These are phyloP conservation scores for Entelurus aequoreus DNA, from an alignment of 2,113 vertebrate genomes.

Conservation along the genomic window DNA sequence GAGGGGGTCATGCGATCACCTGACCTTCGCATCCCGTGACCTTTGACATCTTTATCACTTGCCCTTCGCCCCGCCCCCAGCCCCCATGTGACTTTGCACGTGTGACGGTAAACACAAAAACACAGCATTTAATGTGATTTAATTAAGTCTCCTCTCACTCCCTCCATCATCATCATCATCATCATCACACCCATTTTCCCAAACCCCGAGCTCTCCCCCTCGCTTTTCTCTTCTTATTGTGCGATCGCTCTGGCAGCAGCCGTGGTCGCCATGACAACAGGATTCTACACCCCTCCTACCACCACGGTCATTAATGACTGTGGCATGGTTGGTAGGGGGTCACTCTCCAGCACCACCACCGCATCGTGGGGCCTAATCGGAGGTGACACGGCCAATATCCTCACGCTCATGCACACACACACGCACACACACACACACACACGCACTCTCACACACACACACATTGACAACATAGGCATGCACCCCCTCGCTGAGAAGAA, in stretches of 20 bases:
- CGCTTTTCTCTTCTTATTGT: conserved; percentile 58
- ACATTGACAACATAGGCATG: conserved; percentile 11
- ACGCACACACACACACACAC: no score
- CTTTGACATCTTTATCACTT: no score
- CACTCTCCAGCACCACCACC: conserved; percentile 49
- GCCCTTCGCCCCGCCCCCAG: no score
- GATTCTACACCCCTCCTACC: conserved; percentile 52
- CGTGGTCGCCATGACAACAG: conserved; percentile 66
- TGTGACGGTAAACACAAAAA: no score
- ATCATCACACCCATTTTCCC: conserved; percentile 32
- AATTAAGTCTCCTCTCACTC: not conserved
- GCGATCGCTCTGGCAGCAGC: conserved; percentile 68
- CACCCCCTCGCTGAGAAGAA: conserved; percentile 22
- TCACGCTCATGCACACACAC: conserved; percentile 16
- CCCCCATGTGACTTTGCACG: no score
- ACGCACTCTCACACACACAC: conserved; percentile 1
- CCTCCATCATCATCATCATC: conserved; percentile 5
- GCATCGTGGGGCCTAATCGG: conserved; percentile 61
- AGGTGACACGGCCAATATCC: conserved; percentile 66
- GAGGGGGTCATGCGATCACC: no score
- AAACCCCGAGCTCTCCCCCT: conserved; percentile 27
- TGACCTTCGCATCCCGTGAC: no score
- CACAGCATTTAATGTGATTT: no score
- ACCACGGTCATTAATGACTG: conserved; percentile 59
- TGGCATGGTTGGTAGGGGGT: conserved; percentile 65